Conservation (phyloP, 2,113 vertebrate species). For the Gobio gobio region DNA sequence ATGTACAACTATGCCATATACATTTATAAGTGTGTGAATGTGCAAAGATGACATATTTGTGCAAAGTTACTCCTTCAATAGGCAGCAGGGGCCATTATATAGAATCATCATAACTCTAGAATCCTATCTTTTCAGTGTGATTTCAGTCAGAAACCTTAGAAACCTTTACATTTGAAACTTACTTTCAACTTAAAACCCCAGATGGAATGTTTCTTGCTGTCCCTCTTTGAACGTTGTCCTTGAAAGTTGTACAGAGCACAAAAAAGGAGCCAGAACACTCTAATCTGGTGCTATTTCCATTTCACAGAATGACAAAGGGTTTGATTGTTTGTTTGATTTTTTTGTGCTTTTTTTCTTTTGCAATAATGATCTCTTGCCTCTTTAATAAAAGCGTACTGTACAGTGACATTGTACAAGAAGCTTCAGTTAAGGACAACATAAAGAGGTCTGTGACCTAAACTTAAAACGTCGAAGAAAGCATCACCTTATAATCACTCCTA, state of each 20-base stretch:
- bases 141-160: not conserved
- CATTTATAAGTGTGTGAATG: not conserved
- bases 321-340: no score
- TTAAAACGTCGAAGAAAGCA: not conserved
- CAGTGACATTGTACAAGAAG: not conserved
- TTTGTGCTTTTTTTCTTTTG: not conserved
- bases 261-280: not conserved
- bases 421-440: not conserved
- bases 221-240: not conserved
- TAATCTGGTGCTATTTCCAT: not conserved
- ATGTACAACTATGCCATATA: not conserved
- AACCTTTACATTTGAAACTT: not conserved
- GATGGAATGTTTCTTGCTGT: not conserved
- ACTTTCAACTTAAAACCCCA: not conserved
- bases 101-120: not conserved
- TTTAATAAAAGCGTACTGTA: conserved; percentile 5
- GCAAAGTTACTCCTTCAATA: not conserved
- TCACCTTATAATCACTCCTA: not conserved
- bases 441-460: not conserved
- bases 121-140: not conserved
- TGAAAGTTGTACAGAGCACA: not conserved
- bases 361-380: not conserved
- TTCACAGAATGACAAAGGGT: not conserved
- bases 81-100: not conserved
- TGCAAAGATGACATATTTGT: not conserved